Evolutionary conservation across 2,113 vertebrate species (phyloP).

Genomic region (Glaucidium brasilianum): DNA sequence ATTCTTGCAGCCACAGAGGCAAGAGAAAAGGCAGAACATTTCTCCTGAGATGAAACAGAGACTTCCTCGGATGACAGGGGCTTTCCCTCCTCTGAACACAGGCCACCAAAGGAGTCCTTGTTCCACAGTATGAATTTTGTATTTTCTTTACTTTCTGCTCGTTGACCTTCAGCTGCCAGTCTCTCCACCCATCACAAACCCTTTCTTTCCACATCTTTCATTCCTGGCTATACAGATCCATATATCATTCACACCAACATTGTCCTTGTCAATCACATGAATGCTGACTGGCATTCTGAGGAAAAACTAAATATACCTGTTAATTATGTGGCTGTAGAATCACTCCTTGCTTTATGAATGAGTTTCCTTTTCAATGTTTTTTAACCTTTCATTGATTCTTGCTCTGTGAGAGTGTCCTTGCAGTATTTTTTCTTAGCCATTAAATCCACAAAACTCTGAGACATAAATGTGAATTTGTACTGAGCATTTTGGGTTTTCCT

Average conservation of each 20-base stretch:
- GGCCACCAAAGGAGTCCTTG: background rate
- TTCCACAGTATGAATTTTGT: background rate
- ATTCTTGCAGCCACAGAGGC: background rate
- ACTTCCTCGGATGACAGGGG: accelerated
- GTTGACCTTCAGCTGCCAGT: background rate
- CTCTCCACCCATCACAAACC: background rate
- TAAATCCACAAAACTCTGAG: background rate
- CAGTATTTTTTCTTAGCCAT: background rate
- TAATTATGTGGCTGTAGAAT: background rate
- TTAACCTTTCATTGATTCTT: background rate
- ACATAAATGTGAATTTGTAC: background rate
- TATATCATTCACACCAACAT: background rate
- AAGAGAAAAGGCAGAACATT: background rate
- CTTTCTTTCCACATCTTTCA: background rate
- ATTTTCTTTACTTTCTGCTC: background rate
- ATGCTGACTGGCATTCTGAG: background rate
- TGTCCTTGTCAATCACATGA: background rate
- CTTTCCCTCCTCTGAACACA: background rate
- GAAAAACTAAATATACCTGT: background rate
- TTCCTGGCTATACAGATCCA: background rate
- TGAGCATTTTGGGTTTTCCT: background rate
- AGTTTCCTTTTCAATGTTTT: background rate
- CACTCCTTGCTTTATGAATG: background rate
- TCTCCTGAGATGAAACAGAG: background rate
- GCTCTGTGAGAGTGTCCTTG: background rate